Evolutionary conservation across 2,888 invertebrate species (phyloP), one percentile per base, ranked within the genome.

Genomic region (Mallateleia sp.): DNA sequence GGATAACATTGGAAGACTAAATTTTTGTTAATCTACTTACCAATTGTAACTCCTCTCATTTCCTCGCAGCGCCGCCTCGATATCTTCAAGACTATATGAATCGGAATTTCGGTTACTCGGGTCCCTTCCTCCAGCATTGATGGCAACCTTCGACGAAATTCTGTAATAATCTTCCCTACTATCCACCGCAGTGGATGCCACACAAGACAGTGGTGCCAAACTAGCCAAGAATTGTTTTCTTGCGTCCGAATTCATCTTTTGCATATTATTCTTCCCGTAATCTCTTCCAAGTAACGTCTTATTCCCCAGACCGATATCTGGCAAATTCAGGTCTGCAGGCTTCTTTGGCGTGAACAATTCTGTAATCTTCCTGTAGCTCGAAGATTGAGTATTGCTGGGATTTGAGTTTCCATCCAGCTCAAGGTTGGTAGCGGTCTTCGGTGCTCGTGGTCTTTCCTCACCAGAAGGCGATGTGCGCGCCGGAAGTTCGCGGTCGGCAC

Each of bases 151-250:
- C 7, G 93, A 92, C 2, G 96, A 95, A 72, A 96, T 95, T 9
- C 96, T 96, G 85, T 96, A 96, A 82, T 97, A 96, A 71, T 97
- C 96, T 67, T 97, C 96, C 67, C 95, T 95, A 74, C 95, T 95
- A 0, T 97, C 96, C 7, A 96, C 95, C 79, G 95, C 96, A 0
- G 96, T 94, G 47, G 96, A 96, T 0, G 97, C 96, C 11, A 97
- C 98, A 92, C 98, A 98, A 1, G 98, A 97, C 52, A 98, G 95
- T 0, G 98, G 98, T 0, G 98, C 97, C 79, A 98, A 94, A 0
- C 97, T 97, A 0, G 98, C 97, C 25, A 98, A 95, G 94, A 98
- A 98, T 94, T 98, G 98, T 78, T 97, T 96, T 54, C 97, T 96
- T 0, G 97, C 96, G 91, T 97, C 97, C 1, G 95, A 93, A 72